Base-by-base conservation (phyloP, 2,797 vertebrate species). In the Megaceryle alcyon region DNA sequence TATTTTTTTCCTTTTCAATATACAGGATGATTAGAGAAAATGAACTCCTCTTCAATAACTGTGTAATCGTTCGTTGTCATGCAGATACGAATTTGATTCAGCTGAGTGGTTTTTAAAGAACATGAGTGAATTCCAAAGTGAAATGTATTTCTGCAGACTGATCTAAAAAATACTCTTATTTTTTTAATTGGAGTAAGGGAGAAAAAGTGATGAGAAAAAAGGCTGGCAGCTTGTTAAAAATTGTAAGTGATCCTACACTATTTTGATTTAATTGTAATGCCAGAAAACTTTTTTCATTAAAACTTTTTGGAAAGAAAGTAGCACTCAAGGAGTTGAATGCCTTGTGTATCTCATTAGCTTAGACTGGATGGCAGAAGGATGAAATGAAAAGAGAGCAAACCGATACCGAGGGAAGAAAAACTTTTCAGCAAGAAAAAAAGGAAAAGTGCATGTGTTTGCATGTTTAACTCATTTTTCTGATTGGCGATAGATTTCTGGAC, bases 21-120 rank as follows among this genome's bases (percentile, higher is more conserved):
- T 76, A 48, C 44, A 84, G 66, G 31, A 79, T 89, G 72, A 89
- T 82, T 86, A 91, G 28, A 69, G 78, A 89, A 94, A 92, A 94
- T 76, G 16, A 86, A 37, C 56, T 92, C 53, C 66, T 81, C 43
- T 89, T 84, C 57, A 46, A 7, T 89, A 89, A 75, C 39, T 63
- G 12, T 82, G 51, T 80, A 61, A 59, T 88, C 2, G 1, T 70
- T 81, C 22, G 1, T 79, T 94, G 90, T 81, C 73, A 91, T 89
- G 86, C 61, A 63, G 70, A 71, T 89, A 86, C 6, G 20, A 84
- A 59, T 81, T 95, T 81, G 48, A 89, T 91, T 94, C 90, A 79
- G 66, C 35, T 59, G 66, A 89, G 48, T 81, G 78, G 78, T 71
- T 91, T 86, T 86, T 73, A 68, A 81, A 86, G 57, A 84, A 65